These are phyloP conservation scores for Sinocyclocheilus grahami DNA, from an alignment of 2,113 vertebrate genomes.

Conservation along the genomic window DNA sequence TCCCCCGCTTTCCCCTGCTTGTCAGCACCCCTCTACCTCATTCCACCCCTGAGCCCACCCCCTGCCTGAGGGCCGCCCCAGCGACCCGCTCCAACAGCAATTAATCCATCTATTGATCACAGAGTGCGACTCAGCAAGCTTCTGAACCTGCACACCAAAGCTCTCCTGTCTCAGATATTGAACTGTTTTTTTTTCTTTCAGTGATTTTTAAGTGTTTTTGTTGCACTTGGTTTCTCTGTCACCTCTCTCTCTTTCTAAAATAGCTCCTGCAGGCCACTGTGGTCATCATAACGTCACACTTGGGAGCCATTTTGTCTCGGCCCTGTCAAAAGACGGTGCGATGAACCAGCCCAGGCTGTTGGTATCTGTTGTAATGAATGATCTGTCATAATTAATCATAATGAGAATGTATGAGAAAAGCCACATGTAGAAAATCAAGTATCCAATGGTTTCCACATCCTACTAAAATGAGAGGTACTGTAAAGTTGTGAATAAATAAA, in stretches of 20 bases:
- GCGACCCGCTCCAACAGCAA: conserved; percentile 67
- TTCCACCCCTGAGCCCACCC: conserved; percentile 50
- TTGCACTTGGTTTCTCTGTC: background rate
- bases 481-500: background rate
- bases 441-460: background rate
- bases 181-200: conserved; percentile 19
- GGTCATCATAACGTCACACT: conserved; percentile 8
- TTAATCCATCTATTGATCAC: conserved; percentile 82
- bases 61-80: conserved; percentile 69
- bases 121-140: conserved; percentile 66
- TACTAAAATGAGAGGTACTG: background rate
- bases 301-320: conserved; percentile 13
- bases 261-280: background rate
- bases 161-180: conserved; percentile 10
- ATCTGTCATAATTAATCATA: background rate
- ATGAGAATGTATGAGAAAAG: background rate
- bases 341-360: conserved; percentile 11
- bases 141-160: conserved; percentile 58
- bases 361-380: background rate
- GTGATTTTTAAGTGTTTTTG: conserved; percentile 32
- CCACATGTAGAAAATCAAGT: background rate
- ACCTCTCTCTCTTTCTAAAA: background rate
- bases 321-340: background rate
- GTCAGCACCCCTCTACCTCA: conserved; percentile 75
- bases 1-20: conserved; percentile 75